phyloP scores from a whole-genome alignment of 92 coral and sea anemone species.

The Porites cylindrica region DNA sequence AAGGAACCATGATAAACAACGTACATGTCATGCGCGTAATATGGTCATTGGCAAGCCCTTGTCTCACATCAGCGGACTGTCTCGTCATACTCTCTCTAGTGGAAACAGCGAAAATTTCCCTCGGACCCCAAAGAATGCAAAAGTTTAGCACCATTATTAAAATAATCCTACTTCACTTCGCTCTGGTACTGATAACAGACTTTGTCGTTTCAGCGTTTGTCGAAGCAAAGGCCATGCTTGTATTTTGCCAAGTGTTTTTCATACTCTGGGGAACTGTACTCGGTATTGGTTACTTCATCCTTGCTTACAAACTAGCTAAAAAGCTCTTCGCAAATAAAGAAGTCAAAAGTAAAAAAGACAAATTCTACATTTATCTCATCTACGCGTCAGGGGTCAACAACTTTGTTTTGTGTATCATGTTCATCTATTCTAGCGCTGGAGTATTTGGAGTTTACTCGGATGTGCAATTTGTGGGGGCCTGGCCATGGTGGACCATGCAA shows the following conservation, averaged over 20 bases:
- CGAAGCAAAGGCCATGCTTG: slow-evolving; percentile 47
- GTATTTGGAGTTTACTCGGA: slow-evolving; percentile 57
- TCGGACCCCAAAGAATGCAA: slow-evolving; percentile 53
- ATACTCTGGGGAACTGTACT: slow-evolving; percentile 55
- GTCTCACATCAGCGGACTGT: slow-evolving; percentile 55
- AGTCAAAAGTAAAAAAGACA: slow-evolving; percentile 20
- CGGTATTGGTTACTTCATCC: slow-evolving; percentile 39
- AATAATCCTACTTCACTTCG: slow-evolving; percentile 32
- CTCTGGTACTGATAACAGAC: slow-evolving; percentile 21
- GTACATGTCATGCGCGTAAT: slow-evolving; percentile 29
- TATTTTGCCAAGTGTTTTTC: slow-evolving; percentile 45
- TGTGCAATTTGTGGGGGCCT: slow-evolving; percentile 25
- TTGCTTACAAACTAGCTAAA: slow-evolving; percentile 29
- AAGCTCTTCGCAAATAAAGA: slow-evolving; percentile 47
- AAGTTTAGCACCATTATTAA: slow-evolving; percentile 18
- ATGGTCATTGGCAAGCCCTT: slow-evolving; percentile 55
- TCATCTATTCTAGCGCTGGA: slow-evolving; percentile 36
- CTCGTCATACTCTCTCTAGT: slow-evolving; percentile 41
- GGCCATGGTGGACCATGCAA: slow-evolving; percentile 58
- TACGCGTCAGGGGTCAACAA: slow-evolving; percentile 53
- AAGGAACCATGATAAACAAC: slow-evolving; percentile 37
- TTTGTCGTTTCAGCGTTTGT: slow-evolving; percentile 41
- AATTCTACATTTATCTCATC: slow-evolving; percentile 43
- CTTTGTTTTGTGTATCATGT: slow-evolving; percentile 20
- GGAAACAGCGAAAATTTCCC: slow-evolving; percentile 45